Percentiles rank a stretch among this genome's conserved stretches.
Conservation (phyloP, 2,888 invertebrate genomes). For the Noctua comes region DNA sequence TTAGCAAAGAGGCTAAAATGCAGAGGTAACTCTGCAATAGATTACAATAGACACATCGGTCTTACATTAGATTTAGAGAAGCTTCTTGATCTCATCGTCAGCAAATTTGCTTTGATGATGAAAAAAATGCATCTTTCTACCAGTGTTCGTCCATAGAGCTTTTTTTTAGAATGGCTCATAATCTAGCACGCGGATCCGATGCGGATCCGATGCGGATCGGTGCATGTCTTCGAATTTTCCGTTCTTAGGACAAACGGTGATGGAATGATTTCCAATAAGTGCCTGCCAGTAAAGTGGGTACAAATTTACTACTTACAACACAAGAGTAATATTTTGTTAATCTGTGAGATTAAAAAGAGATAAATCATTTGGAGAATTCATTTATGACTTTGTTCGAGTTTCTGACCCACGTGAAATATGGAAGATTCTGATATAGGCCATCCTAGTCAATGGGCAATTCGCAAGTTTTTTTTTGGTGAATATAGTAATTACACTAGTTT, state of each 20-base stretch:
- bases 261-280: background rate
- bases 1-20: no score
- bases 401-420: no score
- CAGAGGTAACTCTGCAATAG: no score
- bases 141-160: background rate
- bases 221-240: background rate
- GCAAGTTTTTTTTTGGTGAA: background rate
- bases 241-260: background rate
- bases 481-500: background rate
- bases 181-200: background rate
- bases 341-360: no score
- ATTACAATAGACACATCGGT: no score
- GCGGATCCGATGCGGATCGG: background rate
- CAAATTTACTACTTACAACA: background rate
- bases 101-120: background rate
- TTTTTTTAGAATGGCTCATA: background rate
- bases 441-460: no score
- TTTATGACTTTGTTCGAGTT: no score
- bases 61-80: conserved; percentile 57
- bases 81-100: conserved; percentile 37
- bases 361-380: no score
- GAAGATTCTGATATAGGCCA: no score
- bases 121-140: background rate
- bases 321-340: no score
- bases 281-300: background rate